Conservation (phyloP, 2,888 invertebrate genomes). For the Orgyia antiqua region DNA sequence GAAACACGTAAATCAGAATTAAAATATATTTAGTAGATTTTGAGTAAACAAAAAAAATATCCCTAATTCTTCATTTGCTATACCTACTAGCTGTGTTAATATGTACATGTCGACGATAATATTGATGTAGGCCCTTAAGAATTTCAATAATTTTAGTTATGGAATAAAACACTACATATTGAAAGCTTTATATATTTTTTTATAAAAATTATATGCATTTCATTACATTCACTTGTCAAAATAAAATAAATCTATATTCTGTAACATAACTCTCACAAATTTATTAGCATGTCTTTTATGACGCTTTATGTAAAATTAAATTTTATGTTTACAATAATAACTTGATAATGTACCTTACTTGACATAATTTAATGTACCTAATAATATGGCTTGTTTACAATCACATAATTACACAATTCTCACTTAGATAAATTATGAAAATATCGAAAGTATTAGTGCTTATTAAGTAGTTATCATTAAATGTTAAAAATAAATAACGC, state of each 20-base stretch:
- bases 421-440: constrained; percentile 21
- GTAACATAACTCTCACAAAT: constrained; percentile 23
- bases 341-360: constrained; percentile 32
- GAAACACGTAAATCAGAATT: too few relatives aligned
- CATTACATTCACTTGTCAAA: constrained; percentile 59
- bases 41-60: too few relatives aligned
- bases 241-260: constrained; percentile 46
- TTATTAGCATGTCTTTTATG: constrained; percentile 41
- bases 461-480: constrained; percentile 2
- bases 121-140: too few relatives aligned
- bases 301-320: constrained; percentile 16
- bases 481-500: constrained; percentile 20
- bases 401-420: constrained; percentile 41
- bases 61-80: too few relatives aligned
- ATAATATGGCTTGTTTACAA: constrained; percentile 60
- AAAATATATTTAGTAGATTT: too few relatives aligned
- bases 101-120: too few relatives aligned
- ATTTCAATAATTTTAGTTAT: too few relatives aligned
- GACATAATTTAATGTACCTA: constrained; percentile 44
- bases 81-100: too few relatives aligned
- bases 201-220: constrained; percentile 71
- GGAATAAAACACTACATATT: constrained; percentile 51
- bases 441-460: constrained; percentile 1
- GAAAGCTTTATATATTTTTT: constrained; percentile 67
- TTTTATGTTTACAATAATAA: constrained; percentile 24